Base-by-base conservation (phyloP, 2,113 vertebrate species). In the Bothrops jararaca region DNA sequence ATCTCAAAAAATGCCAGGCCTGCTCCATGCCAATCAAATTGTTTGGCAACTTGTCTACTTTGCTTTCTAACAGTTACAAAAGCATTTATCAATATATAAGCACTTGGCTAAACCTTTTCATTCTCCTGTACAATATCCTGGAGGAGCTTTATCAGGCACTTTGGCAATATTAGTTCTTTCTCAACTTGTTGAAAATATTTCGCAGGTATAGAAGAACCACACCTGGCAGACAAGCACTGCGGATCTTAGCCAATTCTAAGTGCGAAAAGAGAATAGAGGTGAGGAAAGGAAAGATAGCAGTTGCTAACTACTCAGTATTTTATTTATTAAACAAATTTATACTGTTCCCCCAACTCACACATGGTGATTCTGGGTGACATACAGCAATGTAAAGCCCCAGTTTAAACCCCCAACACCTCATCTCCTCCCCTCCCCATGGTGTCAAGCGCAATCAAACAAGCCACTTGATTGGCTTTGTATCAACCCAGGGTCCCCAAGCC, bases 101-200 rank as follows among this genome's bases (percentile, higher is more conserved):
- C 5, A 57, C 93, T 89, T 85, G 60, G 88, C 69, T 64, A 86
- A 91, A 93, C n/a, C 90, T 60, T 53, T 91, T 85, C 23, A 58
- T 80, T 50, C 89, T 93, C 48, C 74, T 42, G 74, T 85, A 89
- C 69, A 93, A 85, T 91, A 86, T 91, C 90, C 48, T 91, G 87
- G 87, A 89, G 89, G 89, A 26, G 45, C 34, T 87, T 89, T 91
- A 60, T 89, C 0, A 0, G 94, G 42, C 53, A 89, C 53, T 74
- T 89, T 34, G 29, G 92, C 85, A 74, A 92, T 92, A 92, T 89
- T 92, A 85, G 26, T 50, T 86, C 53, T 34, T 13, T 88, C 64
- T 56, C 0, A 0, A 86, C 85, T 85, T 89, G 85, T 57, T 89
- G 88, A 89, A 85, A 91, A 85, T 45, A 86, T 54, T 91, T 91